A percentile compares a stretch with the other conserved stretches of the same genome.
These are phyloP conservation scores for Acleris laterana DNA, from an alignment of 2,888 invertebrate genomes.

Conservation along the genomic window DNA sequence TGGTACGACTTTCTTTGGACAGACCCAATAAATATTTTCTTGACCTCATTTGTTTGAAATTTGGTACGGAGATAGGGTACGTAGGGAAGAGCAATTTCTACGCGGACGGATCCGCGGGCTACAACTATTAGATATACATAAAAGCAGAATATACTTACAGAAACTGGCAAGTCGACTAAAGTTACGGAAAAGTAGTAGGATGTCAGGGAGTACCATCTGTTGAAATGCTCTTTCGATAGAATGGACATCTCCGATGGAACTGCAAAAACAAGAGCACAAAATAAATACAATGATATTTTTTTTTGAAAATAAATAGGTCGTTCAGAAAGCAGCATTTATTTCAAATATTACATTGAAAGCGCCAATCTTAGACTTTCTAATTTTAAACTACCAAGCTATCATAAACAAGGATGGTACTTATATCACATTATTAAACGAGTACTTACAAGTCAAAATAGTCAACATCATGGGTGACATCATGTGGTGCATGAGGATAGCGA, in stretches of 20 bases:
- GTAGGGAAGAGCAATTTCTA: too few species aligned
- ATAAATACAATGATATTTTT: not conserved
- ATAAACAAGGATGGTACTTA: not conserved
- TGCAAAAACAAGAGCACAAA: conserved; percentile 57
- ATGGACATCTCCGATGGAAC: conserved; percentile 93
- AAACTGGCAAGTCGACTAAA: conserved; percentile 90
- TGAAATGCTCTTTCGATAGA: conserved; percentile 93
- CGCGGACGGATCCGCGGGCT: too few species aligned
- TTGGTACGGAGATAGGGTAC: too few species aligned
- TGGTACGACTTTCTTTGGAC: too few species aligned
- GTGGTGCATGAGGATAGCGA: conserved; percentile 96
- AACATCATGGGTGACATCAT: conserved; percentile 97
- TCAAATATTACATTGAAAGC: too few species aligned
- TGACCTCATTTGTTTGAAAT: too few species aligned
- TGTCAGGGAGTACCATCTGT: conserved; percentile 94
- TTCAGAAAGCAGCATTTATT: too few species aligned
- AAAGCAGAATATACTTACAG: conserved; percentile 79
- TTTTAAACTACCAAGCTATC: too few species aligned
- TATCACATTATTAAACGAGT: not conserved
- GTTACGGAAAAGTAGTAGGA: conserved; percentile 91
- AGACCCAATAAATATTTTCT: too few species aligned
- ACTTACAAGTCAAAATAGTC: conserved; percentile 93
- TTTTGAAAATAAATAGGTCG: not conserved
- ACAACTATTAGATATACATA: not conserved
- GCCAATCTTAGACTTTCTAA: too few species aligned